Evolutionary conservation across 2,797 vertebrate genomes (phyloP).

Genomic region (Channa striata): DNA sequence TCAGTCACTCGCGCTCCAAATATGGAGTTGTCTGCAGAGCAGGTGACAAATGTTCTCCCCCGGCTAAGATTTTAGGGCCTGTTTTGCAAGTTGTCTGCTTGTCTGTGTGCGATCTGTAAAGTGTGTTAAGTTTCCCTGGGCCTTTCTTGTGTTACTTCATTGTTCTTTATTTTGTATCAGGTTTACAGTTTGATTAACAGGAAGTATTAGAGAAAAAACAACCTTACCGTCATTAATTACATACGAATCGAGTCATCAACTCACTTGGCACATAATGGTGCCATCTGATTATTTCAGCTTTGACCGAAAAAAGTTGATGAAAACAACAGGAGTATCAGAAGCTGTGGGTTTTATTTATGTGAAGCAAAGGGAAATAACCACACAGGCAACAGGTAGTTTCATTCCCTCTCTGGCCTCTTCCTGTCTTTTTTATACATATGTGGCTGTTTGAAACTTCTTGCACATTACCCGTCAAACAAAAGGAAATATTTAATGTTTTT

Average conservation of each 20-base stretch:
- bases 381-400: too few species aligned
- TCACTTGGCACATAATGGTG: not conserved
- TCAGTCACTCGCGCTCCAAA: slow-evolving; percentile 69
- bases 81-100: slow-evolving; percentile 25
- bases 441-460: not conserved
- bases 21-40: slow-evolving; percentile 57
- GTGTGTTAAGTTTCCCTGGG: slow-evolving; percentile 37
- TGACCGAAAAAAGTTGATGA: not conserved
- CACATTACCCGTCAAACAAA: not conserved
- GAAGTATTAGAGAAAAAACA: slow-evolving; percentile 29
- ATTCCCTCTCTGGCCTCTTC: too few species aligned
- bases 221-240: slow-evolving; percentile 7
- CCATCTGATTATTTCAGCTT: not conserved
- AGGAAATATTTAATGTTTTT: too few species aligned
- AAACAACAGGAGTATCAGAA: not conserved
- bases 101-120: not conserved
- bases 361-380: not conserved
- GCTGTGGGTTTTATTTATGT: not conserved
- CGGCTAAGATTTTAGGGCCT: slow-evolving; percentile 27
- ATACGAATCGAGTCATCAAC: not conserved
- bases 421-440: not conserved
- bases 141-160: slow-evolving; percentile 56
- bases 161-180: slow-evolving; percentile 44
- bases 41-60: slow-evolving; percentile 52
- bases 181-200: slow-evolving; percentile 43